Percentiles rank a stretch among this genome's conserved stretches.
Conservation (phyloP, 2,113 vertebrate species). For the Myodes glareolus region DNA sequence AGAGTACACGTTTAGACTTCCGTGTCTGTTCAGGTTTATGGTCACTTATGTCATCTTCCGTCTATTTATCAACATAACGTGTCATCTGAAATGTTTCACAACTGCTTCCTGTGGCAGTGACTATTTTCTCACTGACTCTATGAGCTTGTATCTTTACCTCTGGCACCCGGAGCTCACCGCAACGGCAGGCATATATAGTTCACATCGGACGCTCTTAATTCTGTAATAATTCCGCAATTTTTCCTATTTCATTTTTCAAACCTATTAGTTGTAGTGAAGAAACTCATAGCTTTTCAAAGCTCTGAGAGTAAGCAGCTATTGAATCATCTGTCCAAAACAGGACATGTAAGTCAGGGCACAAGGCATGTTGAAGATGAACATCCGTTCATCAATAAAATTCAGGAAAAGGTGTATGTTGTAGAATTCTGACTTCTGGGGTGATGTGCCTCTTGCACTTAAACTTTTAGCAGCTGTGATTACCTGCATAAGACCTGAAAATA, state of each 20-base stretch:
- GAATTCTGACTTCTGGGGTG: background rate
- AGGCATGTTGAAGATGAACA: no score
- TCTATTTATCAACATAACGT: background rate
- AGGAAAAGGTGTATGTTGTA: background rate
- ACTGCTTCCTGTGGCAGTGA: accelerated
- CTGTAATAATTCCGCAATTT: background rate
- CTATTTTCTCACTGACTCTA: accelerated
- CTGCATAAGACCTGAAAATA: background rate
- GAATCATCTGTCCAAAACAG: background rate
- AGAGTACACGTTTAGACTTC: background rate
- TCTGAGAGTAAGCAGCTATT: background rate
- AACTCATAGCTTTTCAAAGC: background rate
- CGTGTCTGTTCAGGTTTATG: background rate
- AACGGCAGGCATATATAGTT: background rate
- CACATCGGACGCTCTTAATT: no score
- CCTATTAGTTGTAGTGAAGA: background rate
- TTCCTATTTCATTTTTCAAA: background rate
- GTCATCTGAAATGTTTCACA: accelerated
- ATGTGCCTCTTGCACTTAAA: background rate
- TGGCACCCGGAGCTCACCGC: accelerated
- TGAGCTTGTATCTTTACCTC: background rate
- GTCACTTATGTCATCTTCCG: background rate
- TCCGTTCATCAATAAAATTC: no score
- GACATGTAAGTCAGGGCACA: background rate
- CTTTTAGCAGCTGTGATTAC: background rate